Percentiles rank a stretch among this genome's conserved stretches.
Evolutionary conservation across 2,797 vertebrate genomes (phyloP).

Genomic region (Lagorchestes hirsutus): DNA sequence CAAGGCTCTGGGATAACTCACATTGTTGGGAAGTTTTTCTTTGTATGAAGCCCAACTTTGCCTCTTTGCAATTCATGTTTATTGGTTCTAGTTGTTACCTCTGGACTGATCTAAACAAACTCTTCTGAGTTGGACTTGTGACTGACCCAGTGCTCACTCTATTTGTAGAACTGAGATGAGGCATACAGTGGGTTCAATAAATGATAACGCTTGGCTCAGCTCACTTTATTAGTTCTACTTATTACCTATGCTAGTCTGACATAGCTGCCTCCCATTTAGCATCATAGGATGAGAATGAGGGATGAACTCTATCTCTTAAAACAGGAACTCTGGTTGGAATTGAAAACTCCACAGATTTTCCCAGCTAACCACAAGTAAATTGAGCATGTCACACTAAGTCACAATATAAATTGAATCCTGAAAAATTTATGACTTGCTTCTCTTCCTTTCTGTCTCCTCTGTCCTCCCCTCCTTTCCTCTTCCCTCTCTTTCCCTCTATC

Average conservation of each 20-base stretch:
- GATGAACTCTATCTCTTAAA: background rate
- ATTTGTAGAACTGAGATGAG: background rate
- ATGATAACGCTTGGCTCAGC: background rate
- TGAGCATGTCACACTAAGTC: background rate
- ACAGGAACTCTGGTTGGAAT: background rate
- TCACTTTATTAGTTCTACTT: background rate
- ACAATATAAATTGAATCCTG: background rate
- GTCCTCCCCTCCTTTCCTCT: background rate
- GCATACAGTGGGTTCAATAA: background rate
- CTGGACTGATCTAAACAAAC: background rate
- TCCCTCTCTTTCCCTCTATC: background rate
- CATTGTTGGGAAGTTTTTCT: background rate
- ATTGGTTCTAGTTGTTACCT: background rate
- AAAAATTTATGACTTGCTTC: background rate
- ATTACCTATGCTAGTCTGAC: background rate
- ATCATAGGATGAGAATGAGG: background rate
- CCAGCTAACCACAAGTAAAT: background rate
- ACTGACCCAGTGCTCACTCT: background rate
- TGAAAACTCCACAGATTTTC: background rate
- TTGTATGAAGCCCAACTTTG: background rate
- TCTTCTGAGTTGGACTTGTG: background rate
- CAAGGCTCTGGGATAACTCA: background rate
- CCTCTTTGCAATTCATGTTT: background rate
- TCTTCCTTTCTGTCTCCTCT: background rate
- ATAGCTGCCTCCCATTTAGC: background rate